Conservation (phyloP, 2,797 vertebrate genomes). For the Protosalanx chinensis region DNA sequence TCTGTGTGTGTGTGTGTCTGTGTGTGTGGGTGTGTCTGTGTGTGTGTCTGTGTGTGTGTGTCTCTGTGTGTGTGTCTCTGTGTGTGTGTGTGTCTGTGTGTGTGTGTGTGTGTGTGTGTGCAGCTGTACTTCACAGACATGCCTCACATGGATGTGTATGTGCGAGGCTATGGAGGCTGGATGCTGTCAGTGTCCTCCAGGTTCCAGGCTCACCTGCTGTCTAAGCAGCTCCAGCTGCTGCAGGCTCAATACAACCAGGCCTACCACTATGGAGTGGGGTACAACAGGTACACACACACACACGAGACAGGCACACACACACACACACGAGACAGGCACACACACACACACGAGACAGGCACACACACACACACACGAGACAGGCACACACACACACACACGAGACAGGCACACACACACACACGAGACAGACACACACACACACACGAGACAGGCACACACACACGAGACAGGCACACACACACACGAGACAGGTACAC, state of each 20-base stretch:
- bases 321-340: neutral
- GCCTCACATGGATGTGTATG: slow-evolving; percentile 75
- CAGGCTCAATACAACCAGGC: slow-evolving; percentile 67
- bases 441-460: neutral
- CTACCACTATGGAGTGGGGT: slow-evolving; percentile 73
- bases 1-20: no score
- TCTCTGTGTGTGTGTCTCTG: no score
- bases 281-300: slow-evolving; percentile 56
- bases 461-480: neutral
- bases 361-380: neutral
- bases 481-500: neutral
- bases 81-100: neutral
- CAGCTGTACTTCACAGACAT: slow-evolving; percentile 77
- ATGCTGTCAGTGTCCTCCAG: slow-evolving; percentile 76
- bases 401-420: no score
- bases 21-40: no score
- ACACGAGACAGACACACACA: neutral
- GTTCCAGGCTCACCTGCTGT: slow-evolving; percentile 71
- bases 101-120: slow-evolving; percentile 13
- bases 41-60: no score
- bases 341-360: neutral
- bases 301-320: slow-evolving; percentile 67
- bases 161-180: slow-evolving; percentile 78
- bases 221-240: slow-evolving; percentile 67
- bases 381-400: neutral